Evolutionary conservation across 2,113 vertebrate species (phyloP), one percentile per base, ranked within the genome.

Genomic region (Pluvianellus socialis): DNA sequence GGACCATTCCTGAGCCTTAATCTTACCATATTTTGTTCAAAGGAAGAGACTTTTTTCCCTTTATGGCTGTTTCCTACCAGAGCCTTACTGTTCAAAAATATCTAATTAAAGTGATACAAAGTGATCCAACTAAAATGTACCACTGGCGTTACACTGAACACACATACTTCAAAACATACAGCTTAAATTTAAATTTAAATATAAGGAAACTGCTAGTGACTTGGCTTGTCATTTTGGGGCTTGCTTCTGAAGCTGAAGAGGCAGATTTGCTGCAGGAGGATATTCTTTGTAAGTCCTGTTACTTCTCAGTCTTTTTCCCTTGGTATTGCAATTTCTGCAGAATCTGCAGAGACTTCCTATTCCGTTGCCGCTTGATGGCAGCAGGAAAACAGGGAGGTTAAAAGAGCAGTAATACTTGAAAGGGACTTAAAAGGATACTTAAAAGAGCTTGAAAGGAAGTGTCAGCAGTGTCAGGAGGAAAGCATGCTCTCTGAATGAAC

Each of bases 371-470:
- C 27, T 79, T 82, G 22, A 67, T 2, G 79, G 83, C 42, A 70
- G 83, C 49, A 85, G n/a, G 73, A 89, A 91, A 91, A 85, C 47
- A 86, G 24, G 32, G 68, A 92, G 47, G 92, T 90, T 93, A 96
- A 86, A 92, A 90, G 66, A 94, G 49, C 70, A 71, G 21, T 79
- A 61, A 58, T 47, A 63, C 47, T 71, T 79, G 61, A 74, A 89
- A 75, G 35, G 27, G 62, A 71, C 83, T 84, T 93, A 87, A 84
- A 86, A 84, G 45, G 22, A 74, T 66, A 65, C 59, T 90, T 93
- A 84, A 65, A 83, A 84, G 61, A 52, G 89, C 70, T 58, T 73
- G 26, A 87, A 96, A 93, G 62, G 30, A 68, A 91, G 23, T 47
- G 68, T 49, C 86, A 92, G 56, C 73, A 45, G 72, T 21, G 58